Base-by-base conservation (phyloP, 37 sponge, comb jelly and placozoan species). In the Trichoplax adhaerens region DNA sequence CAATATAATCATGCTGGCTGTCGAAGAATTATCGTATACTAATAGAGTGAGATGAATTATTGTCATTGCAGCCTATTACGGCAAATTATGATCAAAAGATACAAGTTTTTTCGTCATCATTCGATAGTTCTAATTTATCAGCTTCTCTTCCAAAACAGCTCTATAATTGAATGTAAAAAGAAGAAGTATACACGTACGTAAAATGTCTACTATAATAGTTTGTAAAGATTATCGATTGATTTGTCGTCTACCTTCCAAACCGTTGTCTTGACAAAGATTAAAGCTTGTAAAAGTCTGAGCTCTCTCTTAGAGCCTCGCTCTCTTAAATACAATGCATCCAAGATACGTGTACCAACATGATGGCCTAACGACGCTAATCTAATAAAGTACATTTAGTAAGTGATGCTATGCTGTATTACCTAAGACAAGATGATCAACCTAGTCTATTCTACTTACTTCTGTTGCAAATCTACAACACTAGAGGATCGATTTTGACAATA, bases 101-200 rank as follows among this genome's bases (percentile, higher is more conserved):
- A 87, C 89, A 95, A 5, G 86, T 95, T 65, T 79, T 81, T 63
- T 87, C 89, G 72, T 74, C 80, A 5, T 83, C 91, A 63, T 84
- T 85, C 12, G 91, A 86, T 51, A 85, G 83, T 69, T 95, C 98
- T 58, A 95, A 53, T 54, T 89, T 82, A 69, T 95, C 98, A 49
- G 98, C 98, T 65, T 95, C 98, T 55, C 91, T 95, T 8, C 91
- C 91, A 83, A 95, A 95, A 64, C 90, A 60, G 46, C 80, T 87
- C 86, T 88, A 53, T 10, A 52, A 56, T 58, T 48, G 53, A 73
- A 6, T 2, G 53, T 29, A 29, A 29, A 29, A 29, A 29, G 29
- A 29, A 29, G 29, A 29, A 29, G 0, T 29, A 29, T 29, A 60
- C 12, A 60, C 62, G 12, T 10, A 10, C 12, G 10, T 12, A 60